These are phyloP conservation scores for Periplaneta americana DNA, from an alignment of 1,140 invertebrate genomes.

Conservation along the genomic window DNA sequence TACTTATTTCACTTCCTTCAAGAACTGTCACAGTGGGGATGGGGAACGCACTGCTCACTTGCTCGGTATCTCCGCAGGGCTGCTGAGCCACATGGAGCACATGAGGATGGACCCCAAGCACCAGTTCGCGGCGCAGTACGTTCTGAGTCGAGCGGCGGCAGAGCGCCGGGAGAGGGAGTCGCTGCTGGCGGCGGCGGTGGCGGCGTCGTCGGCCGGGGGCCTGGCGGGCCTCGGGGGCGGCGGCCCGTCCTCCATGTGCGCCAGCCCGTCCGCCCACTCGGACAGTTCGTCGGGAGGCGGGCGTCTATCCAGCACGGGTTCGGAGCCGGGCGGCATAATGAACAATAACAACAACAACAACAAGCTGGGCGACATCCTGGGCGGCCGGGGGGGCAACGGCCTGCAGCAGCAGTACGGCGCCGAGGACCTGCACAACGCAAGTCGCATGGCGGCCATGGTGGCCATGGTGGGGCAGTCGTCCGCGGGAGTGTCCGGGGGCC, in stretches of 20 bases:
- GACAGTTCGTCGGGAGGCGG: conserved; percentile 64
- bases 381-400: conserved; percentile 43
- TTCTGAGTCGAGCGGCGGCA: conserved; percentile 82
- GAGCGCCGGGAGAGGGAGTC: conserved; percentile 79
- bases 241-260: conserved; percentile 40
- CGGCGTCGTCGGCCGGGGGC: conserved; percentile 37
- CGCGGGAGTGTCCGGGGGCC: conserved; percentile 38
- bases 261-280: conserved; percentile 74
- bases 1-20: too few species aligned
- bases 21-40: too few species aligned
- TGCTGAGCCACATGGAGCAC: conserved; percentile 91
- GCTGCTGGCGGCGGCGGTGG: conserved; percentile 61
- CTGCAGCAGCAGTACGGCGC: conserved; percentile 58
- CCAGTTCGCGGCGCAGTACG: conserved; percentile 91
- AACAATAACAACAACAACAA: conserved; percentile 67
- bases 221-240: conserved; percentile 23
- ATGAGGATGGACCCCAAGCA: conserved; percentile 96
- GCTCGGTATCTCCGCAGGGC: conserved; percentile 59
- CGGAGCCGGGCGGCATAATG: conserved; percentile 58
- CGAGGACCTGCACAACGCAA: conserved; percentile 63
- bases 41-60: too few species aligned
- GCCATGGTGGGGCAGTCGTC: conserved; percentile 55
- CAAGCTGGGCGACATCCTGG: conserved; percentile 60
- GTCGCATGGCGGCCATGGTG: conserved; percentile 67
- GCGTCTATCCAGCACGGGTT: conserved; percentile 68